Conservation (phyloP, 2,113 vertebrate genomes). For the Dryoscopus gambensis region DNA sequence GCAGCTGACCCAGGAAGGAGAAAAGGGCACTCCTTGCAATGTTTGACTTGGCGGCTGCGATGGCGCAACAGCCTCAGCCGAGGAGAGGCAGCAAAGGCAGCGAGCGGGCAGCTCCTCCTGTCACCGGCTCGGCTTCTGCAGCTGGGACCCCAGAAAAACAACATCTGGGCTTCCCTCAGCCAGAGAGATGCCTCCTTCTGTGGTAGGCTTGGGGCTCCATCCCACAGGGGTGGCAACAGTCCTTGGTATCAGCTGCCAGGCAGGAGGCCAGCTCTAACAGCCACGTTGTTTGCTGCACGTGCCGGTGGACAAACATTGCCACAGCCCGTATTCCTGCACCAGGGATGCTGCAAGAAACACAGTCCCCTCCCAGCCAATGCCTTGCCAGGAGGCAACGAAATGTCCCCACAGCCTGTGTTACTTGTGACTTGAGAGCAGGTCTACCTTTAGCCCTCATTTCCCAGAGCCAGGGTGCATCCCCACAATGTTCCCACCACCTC, state of each 20-base stretch:
- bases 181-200: not conserved
- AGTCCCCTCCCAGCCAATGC: not conserved
- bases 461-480: not conserved
- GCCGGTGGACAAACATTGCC: accelerated
- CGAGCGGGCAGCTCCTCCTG: accelerated
- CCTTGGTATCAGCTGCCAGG: accelerated
- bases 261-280: not conserved
- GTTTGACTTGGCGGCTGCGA: not conserved
- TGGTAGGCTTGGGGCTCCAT: accelerated
- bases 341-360: not conserved
- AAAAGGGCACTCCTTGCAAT: not conserved
- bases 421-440: not conserved
- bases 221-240: accelerated
- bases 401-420: not conserved
- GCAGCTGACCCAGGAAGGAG: not conserved
- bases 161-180: not conserved
- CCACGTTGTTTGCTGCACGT: accelerated
- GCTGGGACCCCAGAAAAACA: not conserved
- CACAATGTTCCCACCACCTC: not conserved
- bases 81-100: not conserved
- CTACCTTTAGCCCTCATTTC: not conserved
- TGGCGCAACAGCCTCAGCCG: accelerated
- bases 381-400: not conserved
- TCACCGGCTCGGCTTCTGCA: not conserved
- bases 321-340: not conserved